Percentiles rank a stretch among this genome's conserved stretches.
Conservation (phyloP, 2,888 invertebrate genomes). For the Watsonalla cultraria region DNA sequence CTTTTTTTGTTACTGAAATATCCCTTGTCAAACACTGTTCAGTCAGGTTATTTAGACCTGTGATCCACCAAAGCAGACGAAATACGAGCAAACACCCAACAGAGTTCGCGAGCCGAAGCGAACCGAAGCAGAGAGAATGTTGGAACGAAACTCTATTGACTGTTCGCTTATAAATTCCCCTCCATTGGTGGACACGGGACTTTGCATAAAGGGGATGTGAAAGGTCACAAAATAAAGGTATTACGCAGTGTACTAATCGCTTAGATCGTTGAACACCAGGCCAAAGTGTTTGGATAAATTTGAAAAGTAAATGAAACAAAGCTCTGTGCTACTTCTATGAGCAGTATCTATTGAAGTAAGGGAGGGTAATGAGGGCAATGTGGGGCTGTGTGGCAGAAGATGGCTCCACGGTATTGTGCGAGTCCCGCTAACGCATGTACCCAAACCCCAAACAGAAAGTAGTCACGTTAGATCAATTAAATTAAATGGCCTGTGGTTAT, state of each 20-base stretch:
- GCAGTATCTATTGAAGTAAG: background rate
- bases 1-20: too few species aligned
- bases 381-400: slow-evolving; percentile 17
- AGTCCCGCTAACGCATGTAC: slow-evolving; percentile 16
- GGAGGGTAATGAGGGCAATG: slow-evolving; percentile 7
- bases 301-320: slow-evolving; percentile 35
- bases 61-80: background rate
- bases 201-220: slow-evolving; percentile 16
- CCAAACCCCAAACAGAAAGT: slow-evolving; percentile 32
- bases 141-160: background rate
- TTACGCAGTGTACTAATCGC: slow-evolving; percentile 20
- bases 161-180: background rate
- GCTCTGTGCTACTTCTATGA: slow-evolving; percentile 33
- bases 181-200: background rate
- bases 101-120: background rate
- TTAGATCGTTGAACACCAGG: slow-evolving; percentile 22
- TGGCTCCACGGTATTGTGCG: slow-evolving; percentile 26
- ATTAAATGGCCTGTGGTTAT: slow-evolving; percentile 44
- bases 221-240: slow-evolving; percentile 26
- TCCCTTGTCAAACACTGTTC: background rate
- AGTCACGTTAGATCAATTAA: slow-evolving; percentile 38
- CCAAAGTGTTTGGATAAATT: slow-evolving; percentile 24
- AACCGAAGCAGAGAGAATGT: too few species aligned
- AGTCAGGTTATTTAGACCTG: background rate
- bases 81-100: background rate